These are phyloP conservation scores for Oreotrochilus melanogaster DNA, from an alignment of 2,113 vertebrate genomes.

Conservation along the genomic window DNA sequence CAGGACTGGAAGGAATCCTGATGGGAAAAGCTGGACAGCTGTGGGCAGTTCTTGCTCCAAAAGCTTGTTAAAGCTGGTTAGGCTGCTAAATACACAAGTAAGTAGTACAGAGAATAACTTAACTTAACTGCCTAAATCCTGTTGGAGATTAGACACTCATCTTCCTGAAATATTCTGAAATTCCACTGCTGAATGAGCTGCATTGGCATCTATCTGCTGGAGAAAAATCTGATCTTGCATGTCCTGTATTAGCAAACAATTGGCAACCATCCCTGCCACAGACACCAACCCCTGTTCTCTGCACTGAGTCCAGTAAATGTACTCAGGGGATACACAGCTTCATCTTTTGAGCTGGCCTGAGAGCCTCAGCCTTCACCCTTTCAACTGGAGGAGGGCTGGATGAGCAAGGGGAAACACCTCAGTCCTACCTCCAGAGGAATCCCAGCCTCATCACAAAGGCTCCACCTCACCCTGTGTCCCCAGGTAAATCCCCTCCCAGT, in stretches of 20 bases:
- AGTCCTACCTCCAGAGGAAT: not conserved
- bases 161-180: not conserved
- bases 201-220: not conserved
- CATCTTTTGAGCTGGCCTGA: not conserved
- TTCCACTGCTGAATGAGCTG: not conserved
- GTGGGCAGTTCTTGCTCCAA: not conserved
- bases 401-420: not conserved
- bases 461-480: not conserved
- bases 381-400: not conserved
- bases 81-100: not conserved
- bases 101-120: not conserved
- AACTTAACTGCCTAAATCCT: not conserved
- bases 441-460: not conserved
- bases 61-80: not conserved
- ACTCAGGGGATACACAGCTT: not conserved
- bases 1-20: not conserved
- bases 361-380: not conserved
- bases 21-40: not conserved
- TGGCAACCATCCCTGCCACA: rapidly evolving
- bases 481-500: not conserved
- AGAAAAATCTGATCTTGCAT: not conserved
- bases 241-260: not conserved
- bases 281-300: not conserved
- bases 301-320: not conserved
- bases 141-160: not conserved